These are phyloP conservation scores for Gobio gobio DNA, from an alignment of 2,113 vertebrate genomes.

Conservation along the genomic window DNA sequence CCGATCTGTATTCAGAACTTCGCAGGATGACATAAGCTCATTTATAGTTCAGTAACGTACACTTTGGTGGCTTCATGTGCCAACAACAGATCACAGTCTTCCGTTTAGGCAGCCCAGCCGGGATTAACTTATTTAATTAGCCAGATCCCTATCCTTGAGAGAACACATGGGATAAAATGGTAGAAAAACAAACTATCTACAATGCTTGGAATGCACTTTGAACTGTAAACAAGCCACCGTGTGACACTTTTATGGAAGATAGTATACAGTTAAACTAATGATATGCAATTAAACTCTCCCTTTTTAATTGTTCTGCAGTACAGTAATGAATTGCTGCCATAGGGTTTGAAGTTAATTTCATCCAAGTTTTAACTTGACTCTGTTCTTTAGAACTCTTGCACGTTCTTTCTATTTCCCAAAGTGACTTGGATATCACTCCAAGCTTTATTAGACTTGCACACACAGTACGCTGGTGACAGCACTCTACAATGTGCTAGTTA, in stretches of 20 bases:
- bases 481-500: slow-evolving; percentile 39
- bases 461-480: slow-evolving; percentile 47
- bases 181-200: slow-evolving; percentile 19
- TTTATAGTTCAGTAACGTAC: neutral
- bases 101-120: neutral
- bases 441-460: slow-evolving; percentile 42
- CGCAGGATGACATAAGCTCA: neutral
- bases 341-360: neutral
- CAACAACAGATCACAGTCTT: neutral
- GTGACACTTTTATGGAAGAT: neutral
- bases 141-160: neutral
- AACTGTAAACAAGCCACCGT: neutral
- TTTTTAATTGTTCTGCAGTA: neutral
- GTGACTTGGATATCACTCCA: neutral
- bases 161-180: neutral
- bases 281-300: neutral
- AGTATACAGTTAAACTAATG: neutral
- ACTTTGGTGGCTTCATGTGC: slow-evolving; percentile 3
- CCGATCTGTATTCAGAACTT: neutral
- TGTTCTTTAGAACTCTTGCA: neutral
- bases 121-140: slow-evolving; percentile 39
- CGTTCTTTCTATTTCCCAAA: neutral
- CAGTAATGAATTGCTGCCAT: neutral
- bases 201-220: neutral
- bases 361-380: neutral